phyloP scores from a whole-genome alignment of 64 coral and sea anemone genomes.

The Cladopsammia gracilis region DNA sequence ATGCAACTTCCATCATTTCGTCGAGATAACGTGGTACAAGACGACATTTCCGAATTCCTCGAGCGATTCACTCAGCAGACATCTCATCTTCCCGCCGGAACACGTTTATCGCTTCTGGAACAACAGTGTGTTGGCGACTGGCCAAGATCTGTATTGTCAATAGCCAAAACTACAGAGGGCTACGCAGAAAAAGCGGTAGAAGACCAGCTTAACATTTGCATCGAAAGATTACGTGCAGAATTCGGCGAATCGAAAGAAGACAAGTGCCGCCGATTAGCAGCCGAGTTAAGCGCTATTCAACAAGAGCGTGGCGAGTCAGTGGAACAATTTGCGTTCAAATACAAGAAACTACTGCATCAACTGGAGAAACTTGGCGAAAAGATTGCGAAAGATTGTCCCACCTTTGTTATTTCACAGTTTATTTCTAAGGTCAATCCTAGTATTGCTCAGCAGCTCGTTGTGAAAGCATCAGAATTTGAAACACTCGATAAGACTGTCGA shows the following conservation, averaged over 20 bases:
- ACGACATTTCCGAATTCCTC: conserved; percentile 5
- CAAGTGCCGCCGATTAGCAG: background rate
- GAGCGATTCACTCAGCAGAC: background rate
- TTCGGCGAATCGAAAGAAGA: background rate
- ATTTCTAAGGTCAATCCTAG: background rate
- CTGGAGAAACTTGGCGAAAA: background rate
- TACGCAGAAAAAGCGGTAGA: background rate
- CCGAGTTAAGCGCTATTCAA: background rate
- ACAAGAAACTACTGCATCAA: conserved; percentile 1
- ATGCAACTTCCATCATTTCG: background rate
- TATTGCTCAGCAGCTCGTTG: background rate
- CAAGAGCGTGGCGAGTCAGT: conserved; percentile 8
- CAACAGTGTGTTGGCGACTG: background rate
- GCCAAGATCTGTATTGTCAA: background rate
- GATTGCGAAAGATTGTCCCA: conserved; percentile 15
- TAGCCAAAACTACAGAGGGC: background rate
- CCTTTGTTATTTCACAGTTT: conserved; percentile 1
- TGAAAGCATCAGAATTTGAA: background rate
- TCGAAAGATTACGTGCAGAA: conserved; percentile 7
- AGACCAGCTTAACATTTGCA: background rate
- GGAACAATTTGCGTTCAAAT: background rate
- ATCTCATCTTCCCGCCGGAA: background rate
- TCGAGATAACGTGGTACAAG: background rate
- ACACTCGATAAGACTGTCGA: background rate
- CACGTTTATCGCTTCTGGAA: background rate